These are phyloP conservation scores for Homalodisca vitripennis DNA, from an alignment of 1,140 invertebrate genomes.

Conservation along the genomic window DNA sequence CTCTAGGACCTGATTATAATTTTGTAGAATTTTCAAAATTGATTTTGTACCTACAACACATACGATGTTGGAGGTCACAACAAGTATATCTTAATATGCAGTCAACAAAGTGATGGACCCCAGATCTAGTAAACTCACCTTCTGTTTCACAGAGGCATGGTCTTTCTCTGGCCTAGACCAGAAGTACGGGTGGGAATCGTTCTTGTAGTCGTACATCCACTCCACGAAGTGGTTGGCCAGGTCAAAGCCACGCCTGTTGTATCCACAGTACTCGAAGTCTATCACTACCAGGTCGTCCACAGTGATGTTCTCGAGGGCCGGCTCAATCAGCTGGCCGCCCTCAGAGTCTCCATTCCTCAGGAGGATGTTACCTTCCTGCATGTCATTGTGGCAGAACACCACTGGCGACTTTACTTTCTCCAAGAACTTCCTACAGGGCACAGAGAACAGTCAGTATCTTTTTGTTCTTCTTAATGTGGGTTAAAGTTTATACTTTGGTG, in stretches of 20 bases:
- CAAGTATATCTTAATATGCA: too few species aligned
- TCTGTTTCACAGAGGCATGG: slow-evolving; percentile 73
- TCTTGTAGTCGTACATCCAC: slow-evolving; percentile 89
- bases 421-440: slow-evolving; percentile 49
- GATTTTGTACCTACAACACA: too few species aligned
- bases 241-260: slow-evolving; percentile 92
- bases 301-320: neutral
- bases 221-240: slow-evolving; percentile 95
- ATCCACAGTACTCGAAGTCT: slow-evolving; percentile 92
- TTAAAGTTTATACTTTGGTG: too few species aligned
- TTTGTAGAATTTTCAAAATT: too few species aligned
- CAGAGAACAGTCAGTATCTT: too few species aligned
- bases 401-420: slow-evolving; percentile 65
- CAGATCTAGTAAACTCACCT: too few species aligned
- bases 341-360: slow-evolving; percentile 16
- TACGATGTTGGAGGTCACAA: too few species aligned
- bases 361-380: slow-evolving; percentile 83
- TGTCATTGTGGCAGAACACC: slow-evolving; percentile 95
- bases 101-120: too few species aligned
- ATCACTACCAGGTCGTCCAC: slow-evolving; percentile 66
- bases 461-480: too few species aligned
- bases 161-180: slow-evolving; percentile 58
- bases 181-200: slow-evolving; percentile 75
- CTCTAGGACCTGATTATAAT: too few species aligned
- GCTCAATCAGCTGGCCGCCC: neutral